Conservation (phyloP, 2,888 invertebrate species). For the Drosophila pseudotalamancana region DNA sequence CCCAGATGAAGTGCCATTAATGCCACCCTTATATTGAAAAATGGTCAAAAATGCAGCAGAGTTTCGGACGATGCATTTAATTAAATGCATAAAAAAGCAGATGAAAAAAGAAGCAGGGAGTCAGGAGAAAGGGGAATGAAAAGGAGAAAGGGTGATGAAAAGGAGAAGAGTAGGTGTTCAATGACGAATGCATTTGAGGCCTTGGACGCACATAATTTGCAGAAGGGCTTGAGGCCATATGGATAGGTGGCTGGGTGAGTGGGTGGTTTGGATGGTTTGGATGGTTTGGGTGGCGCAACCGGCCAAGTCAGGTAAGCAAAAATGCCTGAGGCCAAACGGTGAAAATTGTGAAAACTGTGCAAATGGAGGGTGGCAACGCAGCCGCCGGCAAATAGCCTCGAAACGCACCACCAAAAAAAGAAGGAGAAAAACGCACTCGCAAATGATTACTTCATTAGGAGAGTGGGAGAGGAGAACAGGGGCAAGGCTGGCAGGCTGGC, state of each 20-base stretch:
- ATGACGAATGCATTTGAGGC: constrained; percentile 57
- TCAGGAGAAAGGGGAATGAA: too few relatives aligned
- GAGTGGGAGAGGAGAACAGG: constrained; percentile 2
- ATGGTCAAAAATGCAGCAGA: constrained; percentile 46
- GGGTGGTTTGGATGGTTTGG: too few relatives aligned
- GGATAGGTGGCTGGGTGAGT: not conserved
- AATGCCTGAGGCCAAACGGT: constrained; percentile 28
- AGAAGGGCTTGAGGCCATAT: constrained; percentile 39
- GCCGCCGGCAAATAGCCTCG: constrained; percentile 40
- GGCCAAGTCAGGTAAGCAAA: constrained; percentile 23
- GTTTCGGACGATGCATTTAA: constrained; percentile 64
- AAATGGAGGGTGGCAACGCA: constrained; percentile 36
- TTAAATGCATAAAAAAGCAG: constrained; percentile 41
- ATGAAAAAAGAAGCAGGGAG: not conserved
- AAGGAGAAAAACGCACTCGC: constrained; percentile 47
- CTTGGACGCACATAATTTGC: constrained; percentile 57
- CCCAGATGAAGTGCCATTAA: not conserved
- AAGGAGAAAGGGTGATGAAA: not conserved
- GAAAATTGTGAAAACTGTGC: constrained; percentile 40
- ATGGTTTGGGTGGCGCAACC: constrained; percentile 2
- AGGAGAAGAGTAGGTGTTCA: not conserved
- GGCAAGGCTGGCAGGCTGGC: too few relatives aligned
- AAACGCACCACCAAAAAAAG: constrained; percentile 57
- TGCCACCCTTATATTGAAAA: constrained; percentile 37
- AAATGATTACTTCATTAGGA: constrained; percentile 31